These are phyloP conservation scores for Acronicta alni DNA, from an alignment of 2,888 invertebrate genomes.

Conservation along the genomic window DNA sequence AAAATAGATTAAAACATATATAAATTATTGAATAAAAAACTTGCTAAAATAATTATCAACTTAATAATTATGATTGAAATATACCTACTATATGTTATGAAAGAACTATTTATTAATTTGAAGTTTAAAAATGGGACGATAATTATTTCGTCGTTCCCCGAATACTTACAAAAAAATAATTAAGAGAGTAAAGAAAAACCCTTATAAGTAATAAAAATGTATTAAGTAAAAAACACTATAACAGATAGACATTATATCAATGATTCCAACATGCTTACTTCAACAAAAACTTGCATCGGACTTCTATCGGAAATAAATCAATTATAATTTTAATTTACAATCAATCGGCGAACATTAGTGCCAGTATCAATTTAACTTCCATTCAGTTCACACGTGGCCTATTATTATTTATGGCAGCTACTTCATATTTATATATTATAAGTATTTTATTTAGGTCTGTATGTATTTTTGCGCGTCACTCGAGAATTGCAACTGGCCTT, in stretches of 20 bases:
- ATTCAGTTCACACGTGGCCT: conserved; percentile 34
- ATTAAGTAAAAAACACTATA: too few species aligned
- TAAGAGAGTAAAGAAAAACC: too few species aligned
- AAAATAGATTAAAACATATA: neutral
- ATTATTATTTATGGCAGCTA: conserved; percentile 39
- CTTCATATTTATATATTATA: conserved; percentile 34
- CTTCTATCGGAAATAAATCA: conserved; percentile 45
- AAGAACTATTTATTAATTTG: too few species aligned
- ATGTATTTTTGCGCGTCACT: conserved; percentile 21
- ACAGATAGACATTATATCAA: conserved; percentile 21
- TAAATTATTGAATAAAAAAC: too few species aligned
- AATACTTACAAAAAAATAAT: too few species aligned
- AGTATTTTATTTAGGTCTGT: conserved; percentile 20
- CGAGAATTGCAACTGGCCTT: conserved; percentile 2
- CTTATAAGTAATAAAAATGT: too few species aligned
- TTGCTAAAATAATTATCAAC: too few species aligned
- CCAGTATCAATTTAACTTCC: conserved; percentile 50
- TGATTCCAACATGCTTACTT: conserved; percentile 8
- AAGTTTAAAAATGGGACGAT: too few species aligned
- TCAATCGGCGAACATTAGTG: conserved; percentile 51
- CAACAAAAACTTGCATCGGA: conserved; percentile 36
- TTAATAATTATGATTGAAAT: too few species aligned
- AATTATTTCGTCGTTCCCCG: too few species aligned
- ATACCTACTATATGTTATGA: too few species aligned
- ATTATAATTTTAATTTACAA: conserved; percentile 52